phyloP scores from a whole-genome alignment of 2,113 vertebrate genomes.

The Alligator mississippiensis region DNA sequence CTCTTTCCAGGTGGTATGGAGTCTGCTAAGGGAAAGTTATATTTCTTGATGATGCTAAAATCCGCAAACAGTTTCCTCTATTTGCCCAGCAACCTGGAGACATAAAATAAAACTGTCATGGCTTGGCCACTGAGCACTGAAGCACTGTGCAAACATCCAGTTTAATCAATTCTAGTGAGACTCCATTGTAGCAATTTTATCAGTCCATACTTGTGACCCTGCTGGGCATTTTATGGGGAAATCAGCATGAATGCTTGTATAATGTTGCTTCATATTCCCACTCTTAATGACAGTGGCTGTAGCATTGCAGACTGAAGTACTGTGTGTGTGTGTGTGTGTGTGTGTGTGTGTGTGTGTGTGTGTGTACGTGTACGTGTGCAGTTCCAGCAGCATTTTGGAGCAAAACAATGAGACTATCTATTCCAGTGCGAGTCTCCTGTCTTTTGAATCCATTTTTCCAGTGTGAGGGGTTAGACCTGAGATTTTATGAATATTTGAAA shows the following conservation, averaged over 20 bases:
- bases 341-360: too few relatives aligned
- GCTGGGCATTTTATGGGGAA: slow-evolving; percentile 38
- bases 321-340: not conserved
- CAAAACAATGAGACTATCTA: not conserved
- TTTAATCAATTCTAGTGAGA: slow-evolving; percentile 21
- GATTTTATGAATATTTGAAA: not conserved
- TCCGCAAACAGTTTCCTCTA: slow-evolving; percentile 7
- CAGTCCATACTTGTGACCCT: slow-evolving; percentile 6
- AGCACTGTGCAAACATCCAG: not conserved
- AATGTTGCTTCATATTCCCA: not conserved
- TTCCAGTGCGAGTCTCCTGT: not conserved
- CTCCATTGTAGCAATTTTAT: not conserved
- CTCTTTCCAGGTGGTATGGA: not conserved
- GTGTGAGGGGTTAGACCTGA: not conserved
- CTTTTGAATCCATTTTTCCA: too few relatives aligned
- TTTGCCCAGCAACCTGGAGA: not conserved
- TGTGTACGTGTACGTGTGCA: not conserved
- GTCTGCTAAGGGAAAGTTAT: not conserved
- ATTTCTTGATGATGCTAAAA: not conserved
- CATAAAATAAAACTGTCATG: slow-evolving; percentile 14
- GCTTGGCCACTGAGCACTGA: not conserved
- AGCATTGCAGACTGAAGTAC: not conserved
- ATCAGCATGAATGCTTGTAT: slow-evolving; percentile 5
- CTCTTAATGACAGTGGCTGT: not conserved
- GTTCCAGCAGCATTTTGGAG: not conserved